Percentiles rank a stretch among this genome's conserved stretches.
phyloP scores from a whole-genome alignment of 2,797 vertebrate genomes.

The Dermochelys coriacea region DNA sequence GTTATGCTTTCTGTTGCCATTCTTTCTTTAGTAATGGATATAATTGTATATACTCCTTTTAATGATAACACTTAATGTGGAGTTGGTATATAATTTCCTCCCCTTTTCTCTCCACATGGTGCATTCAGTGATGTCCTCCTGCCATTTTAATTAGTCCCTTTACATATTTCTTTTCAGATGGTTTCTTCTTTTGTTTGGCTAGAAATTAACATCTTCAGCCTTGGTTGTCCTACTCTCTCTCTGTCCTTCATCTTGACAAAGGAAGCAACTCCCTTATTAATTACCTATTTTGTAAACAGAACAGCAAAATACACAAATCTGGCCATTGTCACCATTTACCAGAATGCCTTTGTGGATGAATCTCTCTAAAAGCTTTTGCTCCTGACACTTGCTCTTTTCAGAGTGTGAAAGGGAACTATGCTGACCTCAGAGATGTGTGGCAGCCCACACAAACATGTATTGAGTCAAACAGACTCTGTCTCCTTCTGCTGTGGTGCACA shows the following conservation, averaged over 20 bases:
- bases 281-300: neutral
- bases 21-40: neutral
- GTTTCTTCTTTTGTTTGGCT: neutral
- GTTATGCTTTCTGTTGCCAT: neutral
- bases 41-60: neutral
- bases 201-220: neutral
- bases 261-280: neutral
- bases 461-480: neutral
- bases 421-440: neutral
- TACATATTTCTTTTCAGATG: neutral
- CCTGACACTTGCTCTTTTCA: neutral
- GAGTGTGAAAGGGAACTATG: neutral
- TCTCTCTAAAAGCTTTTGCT: neutral
- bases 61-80: neutral
- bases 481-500: neutral
- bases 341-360: neutral
- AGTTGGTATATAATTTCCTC: neutral
- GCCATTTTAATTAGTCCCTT: neutral
- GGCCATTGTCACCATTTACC: neutral
- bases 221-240: neutral
- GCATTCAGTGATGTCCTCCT: neutral
- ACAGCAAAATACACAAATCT: neutral
- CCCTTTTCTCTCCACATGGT: fast-evolving
- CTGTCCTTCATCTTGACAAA: neutral
- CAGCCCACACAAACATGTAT: neutral